Evolutionary conservation across 2,797 vertebrate genomes (phyloP), one percentile per base, ranked within the genome.

Genomic region (Gadopsis bispinosus): DNA sequence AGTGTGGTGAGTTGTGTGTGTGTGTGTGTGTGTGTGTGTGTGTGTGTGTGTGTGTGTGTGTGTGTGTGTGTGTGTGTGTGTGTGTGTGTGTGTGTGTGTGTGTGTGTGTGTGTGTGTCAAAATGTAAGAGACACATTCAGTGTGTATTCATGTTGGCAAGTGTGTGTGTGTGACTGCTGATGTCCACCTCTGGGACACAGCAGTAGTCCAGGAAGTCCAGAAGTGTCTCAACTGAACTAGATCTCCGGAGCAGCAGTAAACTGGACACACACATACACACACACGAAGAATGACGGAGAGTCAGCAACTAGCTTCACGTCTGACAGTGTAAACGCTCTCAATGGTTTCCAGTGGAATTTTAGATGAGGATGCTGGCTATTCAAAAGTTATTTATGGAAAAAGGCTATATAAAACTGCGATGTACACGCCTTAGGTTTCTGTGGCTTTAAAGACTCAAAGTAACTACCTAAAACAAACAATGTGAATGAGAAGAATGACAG

Each of bases 311-410:
- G 69, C 26, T 45, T 73, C 63, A 65, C 2, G 29, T 79, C 73
- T 37, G 65, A 87, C 76, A 77, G 45, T 61, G 13, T 77, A 75
- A 86, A 77, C 69, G 56, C 76, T 68, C 60, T 77, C 47, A 45
- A 54, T 29, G 62, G 61, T 79, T 76, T 66, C 55, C 77, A 7
- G 11, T 48, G 64, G 59, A 79, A 72, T 69, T 62, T 70, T 43
- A 58, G 64, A 73, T 56, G 56, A 76, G 61, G 62, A 73, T 82
- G 62, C 20, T 48, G 58, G 73, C 54, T 47, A 72, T 86, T 79
- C 72, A 74, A 79, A 80, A 54, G 71, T 80, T 83, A 84, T 87
- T 87, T 73, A 74, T 80, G 77, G 69, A 43, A 78, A 81, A 79
- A 83, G 48, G 78, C 55, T 66, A 80, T 53, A 78, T 35, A 73